Conservation (phyloP, 2,888 invertebrate genomes). For the Clanis bilineata region DNA sequence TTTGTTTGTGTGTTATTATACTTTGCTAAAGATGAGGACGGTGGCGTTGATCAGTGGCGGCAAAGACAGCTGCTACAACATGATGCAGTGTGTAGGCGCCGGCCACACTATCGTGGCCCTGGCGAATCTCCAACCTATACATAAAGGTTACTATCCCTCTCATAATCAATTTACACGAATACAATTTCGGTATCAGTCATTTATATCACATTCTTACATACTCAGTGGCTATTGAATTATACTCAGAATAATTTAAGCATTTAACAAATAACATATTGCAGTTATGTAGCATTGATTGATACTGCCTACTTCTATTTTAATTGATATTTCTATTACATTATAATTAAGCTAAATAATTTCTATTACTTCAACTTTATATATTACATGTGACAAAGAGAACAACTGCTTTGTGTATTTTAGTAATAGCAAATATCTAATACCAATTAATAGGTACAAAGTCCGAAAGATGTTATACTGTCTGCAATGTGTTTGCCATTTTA, state of each 20-base stretch:
- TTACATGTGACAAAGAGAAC: constrained; percentile 13
- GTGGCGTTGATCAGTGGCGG: constrained; percentile 97
- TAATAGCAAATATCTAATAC: not conserved
- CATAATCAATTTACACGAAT: constrained; percentile 38
- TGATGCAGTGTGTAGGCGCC: constrained; percentile 98
- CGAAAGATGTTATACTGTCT: constrained; percentile 10
- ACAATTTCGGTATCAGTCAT: constrained; percentile 3
- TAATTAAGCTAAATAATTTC: not conserved
- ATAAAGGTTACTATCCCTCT: constrained; percentile 83
- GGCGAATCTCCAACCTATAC: constrained; percentile 95
- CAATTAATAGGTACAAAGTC: constrained; percentile 7
- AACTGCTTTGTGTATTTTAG: constrained; percentile 20
- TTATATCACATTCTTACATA: not conserved
- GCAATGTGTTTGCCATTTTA: not conserved
- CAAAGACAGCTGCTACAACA: constrained; percentile 99
- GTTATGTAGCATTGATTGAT: not conserved
- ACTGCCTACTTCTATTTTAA: not conserved
- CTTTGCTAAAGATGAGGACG: constrained; percentile 87
- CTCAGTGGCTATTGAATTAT: no score
- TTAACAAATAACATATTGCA: not conserved
- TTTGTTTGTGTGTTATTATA: constrained; percentile 53
- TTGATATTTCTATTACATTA: not conserved
- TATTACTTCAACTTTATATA: no score
- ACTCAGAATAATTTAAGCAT: no score
- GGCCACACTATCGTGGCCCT: constrained; percentile 98